These are phyloP conservation scores for Tinea pellionella DNA, from an alignment of 2,888 invertebrate species.

Conservation along the genomic window DNA sequence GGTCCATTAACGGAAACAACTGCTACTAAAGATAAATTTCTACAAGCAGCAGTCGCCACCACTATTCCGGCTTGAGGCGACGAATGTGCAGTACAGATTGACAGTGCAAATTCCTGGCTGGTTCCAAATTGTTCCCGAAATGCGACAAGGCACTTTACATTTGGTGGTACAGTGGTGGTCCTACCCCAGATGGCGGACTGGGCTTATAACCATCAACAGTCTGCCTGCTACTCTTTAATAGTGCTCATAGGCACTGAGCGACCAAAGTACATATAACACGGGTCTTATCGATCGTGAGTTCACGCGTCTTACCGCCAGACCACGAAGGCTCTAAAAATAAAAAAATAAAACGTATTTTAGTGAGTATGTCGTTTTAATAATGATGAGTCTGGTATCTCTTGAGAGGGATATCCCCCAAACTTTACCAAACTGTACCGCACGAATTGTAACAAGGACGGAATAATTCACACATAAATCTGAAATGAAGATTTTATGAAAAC, in stretches of 20 bases:
- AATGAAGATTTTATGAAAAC: slow-evolving; percentile 24
- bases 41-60: no score
- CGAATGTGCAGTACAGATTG: no score
- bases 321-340: no score
- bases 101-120: background rate
- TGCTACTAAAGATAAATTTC: background rate
- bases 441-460: slow-evolving; percentile 32
- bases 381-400: background rate
- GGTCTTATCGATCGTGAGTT: no score
- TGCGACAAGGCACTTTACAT: background rate
- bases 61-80: no score
- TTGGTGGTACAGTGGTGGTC: background rate
- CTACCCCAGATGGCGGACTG: no score
- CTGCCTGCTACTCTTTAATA: no score
- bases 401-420: background rate
- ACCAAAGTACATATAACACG: no score
- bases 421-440: background rate
- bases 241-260: no score
- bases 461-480: slow-evolving; percentile 37
- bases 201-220: no score
- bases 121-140: background rate
- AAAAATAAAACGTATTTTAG: background rate
- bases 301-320: no score
- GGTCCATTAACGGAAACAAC: background rate
- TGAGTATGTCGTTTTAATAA: background rate